These are phyloP conservation scores for Lepus timidus DNA, from an alignment of 2,113 vertebrate species.

Conservation along the genomic window DNA sequence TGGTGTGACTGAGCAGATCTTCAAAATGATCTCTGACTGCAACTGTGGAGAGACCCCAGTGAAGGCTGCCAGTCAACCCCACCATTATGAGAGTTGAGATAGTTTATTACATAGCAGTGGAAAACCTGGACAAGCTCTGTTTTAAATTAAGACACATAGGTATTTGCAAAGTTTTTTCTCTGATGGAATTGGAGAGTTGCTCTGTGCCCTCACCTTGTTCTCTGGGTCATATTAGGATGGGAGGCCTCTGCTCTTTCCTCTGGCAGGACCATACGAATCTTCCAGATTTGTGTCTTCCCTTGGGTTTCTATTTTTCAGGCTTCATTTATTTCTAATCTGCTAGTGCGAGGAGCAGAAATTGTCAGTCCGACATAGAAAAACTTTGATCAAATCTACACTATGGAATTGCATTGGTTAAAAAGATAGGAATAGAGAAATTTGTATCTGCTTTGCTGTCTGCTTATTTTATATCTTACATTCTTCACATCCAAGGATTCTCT, in stretches of 20 bases:
- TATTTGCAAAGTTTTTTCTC: conserved; percentile 5
- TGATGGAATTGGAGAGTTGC: neutral
- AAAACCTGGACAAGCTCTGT: neutral
- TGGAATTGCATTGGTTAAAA: neutral
- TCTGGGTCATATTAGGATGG: neutral
- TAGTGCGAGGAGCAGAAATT: neutral
- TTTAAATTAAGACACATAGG: neutral
- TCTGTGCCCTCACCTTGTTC: neutral
- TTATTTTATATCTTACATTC: neutral
- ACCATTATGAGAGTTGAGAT: neutral
- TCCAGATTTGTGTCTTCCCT: neutral
- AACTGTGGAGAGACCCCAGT: accelerated
- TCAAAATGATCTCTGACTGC: neutral
- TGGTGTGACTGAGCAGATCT: neutral
- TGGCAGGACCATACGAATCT: neutral
- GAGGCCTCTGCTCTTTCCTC: neutral
- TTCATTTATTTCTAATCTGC: neutral
- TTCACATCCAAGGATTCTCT: neutral
- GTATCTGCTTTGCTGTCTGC: neutral
- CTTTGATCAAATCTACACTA: too few relatives aligned
- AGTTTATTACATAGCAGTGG: neutral
- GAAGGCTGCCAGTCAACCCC: neutral
- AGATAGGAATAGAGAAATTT: neutral
- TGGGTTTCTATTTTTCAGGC: neutral
- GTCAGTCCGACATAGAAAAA: neutral